Evolutionary conservation across 2,113 vertebrate species (phyloP).

Genomic region (Mormyrus iriodes): DNA sequence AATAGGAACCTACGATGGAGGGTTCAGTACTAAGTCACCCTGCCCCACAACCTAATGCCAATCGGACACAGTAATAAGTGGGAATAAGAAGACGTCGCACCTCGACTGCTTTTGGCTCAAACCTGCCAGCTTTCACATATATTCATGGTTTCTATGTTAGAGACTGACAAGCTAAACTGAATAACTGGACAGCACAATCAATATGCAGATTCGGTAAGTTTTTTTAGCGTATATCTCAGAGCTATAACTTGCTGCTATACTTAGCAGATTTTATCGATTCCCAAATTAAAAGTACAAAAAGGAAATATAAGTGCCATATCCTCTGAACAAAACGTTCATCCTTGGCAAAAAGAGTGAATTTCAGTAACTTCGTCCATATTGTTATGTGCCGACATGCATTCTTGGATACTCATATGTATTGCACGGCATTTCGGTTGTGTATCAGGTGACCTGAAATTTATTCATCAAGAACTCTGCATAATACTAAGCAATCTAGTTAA

Average conservation of each 20-base stretch:
- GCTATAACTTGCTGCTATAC: neutral
- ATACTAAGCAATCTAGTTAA: too few relatives aligned
- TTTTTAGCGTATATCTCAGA: neutral
- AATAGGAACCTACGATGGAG: neutral
- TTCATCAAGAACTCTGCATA: neutral
- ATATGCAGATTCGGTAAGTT: neutral
- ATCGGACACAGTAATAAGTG: neutral
- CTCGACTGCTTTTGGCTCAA: neutral
- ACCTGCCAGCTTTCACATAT: neutral
- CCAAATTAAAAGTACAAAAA: neutral
- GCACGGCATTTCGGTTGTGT: neutral
- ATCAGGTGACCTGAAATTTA: neutral
- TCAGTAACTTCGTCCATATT: neutral
- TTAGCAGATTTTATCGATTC: neutral
- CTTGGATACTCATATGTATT: neutral
- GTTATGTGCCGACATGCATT: neutral
- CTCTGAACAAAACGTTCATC: neutral
- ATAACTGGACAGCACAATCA: neutral
- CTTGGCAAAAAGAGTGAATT: neutral
- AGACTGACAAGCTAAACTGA: neutral
- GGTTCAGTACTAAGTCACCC: neutral
- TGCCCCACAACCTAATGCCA: neutral
- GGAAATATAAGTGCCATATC: neutral
- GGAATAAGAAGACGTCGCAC: neutral
- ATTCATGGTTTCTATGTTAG: neutral